Evolutionary conservation across 1,140 invertebrate species (phyloP), one percentile per base, ranked within the genome.

Genomic region (Drosophila eugracilis): DNA sequence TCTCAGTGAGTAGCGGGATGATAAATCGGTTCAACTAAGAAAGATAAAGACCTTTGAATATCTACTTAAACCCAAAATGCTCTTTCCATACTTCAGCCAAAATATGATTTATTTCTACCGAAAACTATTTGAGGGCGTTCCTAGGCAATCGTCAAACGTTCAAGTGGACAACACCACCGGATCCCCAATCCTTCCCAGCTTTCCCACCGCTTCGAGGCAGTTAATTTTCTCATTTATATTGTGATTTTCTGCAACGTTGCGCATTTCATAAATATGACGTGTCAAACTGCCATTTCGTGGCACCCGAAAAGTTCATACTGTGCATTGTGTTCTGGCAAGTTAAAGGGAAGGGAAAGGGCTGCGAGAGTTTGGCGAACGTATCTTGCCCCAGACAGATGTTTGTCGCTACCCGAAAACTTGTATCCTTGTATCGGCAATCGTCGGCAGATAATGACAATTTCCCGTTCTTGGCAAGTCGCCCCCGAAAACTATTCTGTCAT

Each of bases 181-280:
- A 17, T 26, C 6, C 41, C n/a, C 26, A 34, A 28, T 42, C 12
- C 15, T 14, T 45, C 30, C 15, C 14, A 32, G 28, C 52, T 54
- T 48, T 53, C 30, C 19, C 30, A 28, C 42, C 32, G 32, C 54
- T 21, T 7, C 49, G 28, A 63, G 32, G 59, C 42, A 74, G 76
- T 59, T 80, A 86, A 86, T 86, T 85, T 81, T 60, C 63, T 67
- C 62, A 75, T 81, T 86, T 86, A 81, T 86, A 60, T 88, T 78
- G 41, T 78, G 73, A 81, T 86, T 88, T 86, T 78, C 77, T 88
- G 83, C 81, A 86, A 81, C 77, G 63, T 83, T 88, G 83, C 83
- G 78, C 83, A 88, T 86, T 86, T 86, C 83, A 86, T 81, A 78
- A 88, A 86, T 83, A 78, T 86, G 70, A 86, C 83, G 83, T 86